Evolutionary conservation across 2,113 vertebrate species (phyloP), one percentile per base, ranked within the genome.

Genomic region (Urocynchramus pylzowi): DNA sequence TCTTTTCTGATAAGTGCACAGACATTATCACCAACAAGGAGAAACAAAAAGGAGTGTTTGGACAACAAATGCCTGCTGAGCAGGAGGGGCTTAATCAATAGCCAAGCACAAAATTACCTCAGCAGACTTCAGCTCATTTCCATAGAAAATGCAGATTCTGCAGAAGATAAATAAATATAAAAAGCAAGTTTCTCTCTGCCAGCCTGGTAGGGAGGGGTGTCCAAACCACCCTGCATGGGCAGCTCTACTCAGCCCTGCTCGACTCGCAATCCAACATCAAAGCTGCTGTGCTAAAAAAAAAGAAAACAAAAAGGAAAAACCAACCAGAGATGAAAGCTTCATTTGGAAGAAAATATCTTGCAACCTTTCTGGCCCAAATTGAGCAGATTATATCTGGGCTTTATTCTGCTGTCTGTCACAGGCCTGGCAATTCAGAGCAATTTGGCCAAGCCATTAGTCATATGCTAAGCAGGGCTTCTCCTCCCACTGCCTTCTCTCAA

Each of bases 251-350:
- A 56, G 6, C 0, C 5, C 80, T 45, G 53, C 67, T 49, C 7
- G 0, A 49, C 54, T 63, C 0, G 0, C 49, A 80, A 42, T 54
- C 41, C 2, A 63, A 90, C 80, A 93, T 96, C 92, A 96, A 95
- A 97, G 86, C 35, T 52, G 65, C 68, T 63, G 21, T 3, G 9
- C 2, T 44, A 9, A 22, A 68, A 11, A 27, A 28, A 39, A 20
- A 16, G 0, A 13, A 14, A 16, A 23, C 10, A 57, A 7, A 49
- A 57, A 28, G 4, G 19, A 19, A 28, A 44, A 49, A 11, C 4
- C n/a, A 77, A n/a, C 31, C 16, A n/a, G n/a, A 94, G 89, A 92
- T 95, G 83, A 97, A 96, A 96, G 92, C 73, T 93, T 70, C 18
- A 1, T 42, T 74, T 45, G 37, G 50, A 50, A 74, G 71, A 70